Evolutionary conservation across 2,797 vertebrate species (phyloP).

Genomic region (Xenops minutus): DNA sequence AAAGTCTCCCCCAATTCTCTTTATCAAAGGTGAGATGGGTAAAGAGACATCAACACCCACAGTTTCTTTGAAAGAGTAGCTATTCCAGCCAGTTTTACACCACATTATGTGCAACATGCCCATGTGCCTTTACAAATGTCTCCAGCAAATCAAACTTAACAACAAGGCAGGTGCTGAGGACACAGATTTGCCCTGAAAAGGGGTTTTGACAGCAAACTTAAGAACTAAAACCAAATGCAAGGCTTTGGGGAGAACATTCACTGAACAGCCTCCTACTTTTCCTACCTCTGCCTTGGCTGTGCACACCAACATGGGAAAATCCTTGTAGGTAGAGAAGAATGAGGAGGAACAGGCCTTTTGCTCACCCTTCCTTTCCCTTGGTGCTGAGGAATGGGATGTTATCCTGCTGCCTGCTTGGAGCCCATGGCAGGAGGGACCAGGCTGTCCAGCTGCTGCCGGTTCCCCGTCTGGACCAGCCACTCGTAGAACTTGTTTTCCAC

Average conservation of each 20-base stretch:
- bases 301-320: background rate
- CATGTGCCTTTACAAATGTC: background rate
- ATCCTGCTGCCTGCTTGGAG: conserved; percentile 62
- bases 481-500: conserved; percentile 92
- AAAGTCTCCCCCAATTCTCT: background rate
- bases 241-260: background rate
- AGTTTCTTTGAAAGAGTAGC: background rate
- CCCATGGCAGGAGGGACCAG: conserved; percentile 78
- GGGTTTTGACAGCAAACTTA: background rate
- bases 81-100: background rate
- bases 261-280: background rate
- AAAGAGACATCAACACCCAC: background rate
- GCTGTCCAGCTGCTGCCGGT: conserved; percentile 89
- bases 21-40: background rate
- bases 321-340: background rate
- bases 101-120: background rate
- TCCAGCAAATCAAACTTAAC: background rate
- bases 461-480: conserved; percentile 88
- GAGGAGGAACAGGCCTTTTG: background rate
- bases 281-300: background rate
- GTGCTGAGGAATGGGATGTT: background rate
- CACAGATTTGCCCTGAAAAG: background rate
- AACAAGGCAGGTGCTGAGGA: background rate
- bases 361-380: conserved; percentile 10
- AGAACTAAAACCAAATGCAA: background rate